These are phyloP conservation scores for Spinibarbus caldwelli DNA, from an alignment of 2,797 vertebrate species.

Conservation along the genomic window DNA sequence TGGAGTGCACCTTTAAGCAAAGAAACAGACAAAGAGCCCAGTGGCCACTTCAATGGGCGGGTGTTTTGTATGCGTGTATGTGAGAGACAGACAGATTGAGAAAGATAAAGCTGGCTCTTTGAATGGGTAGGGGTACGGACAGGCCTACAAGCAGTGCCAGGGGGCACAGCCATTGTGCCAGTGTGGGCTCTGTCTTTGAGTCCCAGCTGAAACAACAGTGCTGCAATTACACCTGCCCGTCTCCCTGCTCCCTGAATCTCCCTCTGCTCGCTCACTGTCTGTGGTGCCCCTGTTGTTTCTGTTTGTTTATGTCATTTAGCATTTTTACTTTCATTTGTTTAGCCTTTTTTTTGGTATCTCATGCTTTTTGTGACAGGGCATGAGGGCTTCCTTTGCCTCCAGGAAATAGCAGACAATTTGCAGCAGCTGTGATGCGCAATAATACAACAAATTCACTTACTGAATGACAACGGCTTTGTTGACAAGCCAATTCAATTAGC, in stretches of 20 bases:
- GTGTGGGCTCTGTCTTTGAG: constrained; percentile 45
- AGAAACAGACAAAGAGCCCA: background rate
- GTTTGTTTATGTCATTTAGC: constrained; percentile 54
- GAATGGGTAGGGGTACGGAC: constrained; percentile 60
- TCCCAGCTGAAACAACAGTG: constrained; percentile 46
- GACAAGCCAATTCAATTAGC: constrained; percentile 92
- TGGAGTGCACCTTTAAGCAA: background rate
- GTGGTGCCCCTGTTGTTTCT: constrained; percentile 37
- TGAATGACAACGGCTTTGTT: constrained; percentile 92
- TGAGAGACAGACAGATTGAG: constrained; percentile 26
- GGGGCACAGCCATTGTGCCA: constrained; percentile 47
- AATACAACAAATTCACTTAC: constrained; percentile 88
- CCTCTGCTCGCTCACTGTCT: constrained; percentile 31
- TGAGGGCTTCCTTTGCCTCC: constrained; percentile 80
- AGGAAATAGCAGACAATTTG: constrained; percentile 83
- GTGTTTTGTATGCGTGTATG: constrained; percentile 26
- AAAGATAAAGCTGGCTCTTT: constrained; percentile 28
- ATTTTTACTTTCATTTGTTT: constrained; percentile 49
- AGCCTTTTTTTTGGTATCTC: constrained; percentile 36
- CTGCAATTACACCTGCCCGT: constrained; percentile 51
- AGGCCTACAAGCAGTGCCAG: constrained; percentile 49
- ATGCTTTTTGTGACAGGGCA: constrained; percentile 67
- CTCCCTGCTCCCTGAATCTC: background rate
- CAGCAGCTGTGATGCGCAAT: constrained; percentile 84
- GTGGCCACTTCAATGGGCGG: background rate